Evolutionary conservation across 2,888 invertebrate genomes (phyloP).

Genomic region (Ametastegia equiseti): DNA sequence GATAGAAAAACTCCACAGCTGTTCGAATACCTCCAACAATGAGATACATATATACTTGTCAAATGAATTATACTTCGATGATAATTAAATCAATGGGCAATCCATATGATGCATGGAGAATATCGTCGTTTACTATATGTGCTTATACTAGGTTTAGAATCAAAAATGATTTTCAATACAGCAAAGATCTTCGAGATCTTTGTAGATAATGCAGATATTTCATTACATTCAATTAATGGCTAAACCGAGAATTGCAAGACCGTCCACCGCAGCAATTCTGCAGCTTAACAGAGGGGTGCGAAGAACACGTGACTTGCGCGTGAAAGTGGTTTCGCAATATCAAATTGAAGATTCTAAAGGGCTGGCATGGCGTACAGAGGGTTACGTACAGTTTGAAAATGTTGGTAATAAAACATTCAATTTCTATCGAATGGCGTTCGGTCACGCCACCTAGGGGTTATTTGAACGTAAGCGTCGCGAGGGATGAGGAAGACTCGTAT

Average conservation of each 20-base stretch:
- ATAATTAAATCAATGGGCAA: neutral
- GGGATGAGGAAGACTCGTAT: slow-evolving; percentile 13
- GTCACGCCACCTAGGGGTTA: slow-evolving; percentile 40
- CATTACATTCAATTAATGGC: neutral
- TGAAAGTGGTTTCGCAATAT: neutral
- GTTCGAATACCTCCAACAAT: neutral
- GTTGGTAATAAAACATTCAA: slow-evolving; percentile 42
- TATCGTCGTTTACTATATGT: no score
- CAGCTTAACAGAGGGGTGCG: neutral
- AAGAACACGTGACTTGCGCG: neutral
- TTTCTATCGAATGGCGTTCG: slow-evolving; percentile 35
- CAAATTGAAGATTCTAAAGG: slow-evolving; percentile 8
- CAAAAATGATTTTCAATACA: no score
- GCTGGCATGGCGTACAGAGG: neutral
- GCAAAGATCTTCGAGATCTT: no score
- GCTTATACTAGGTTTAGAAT: no score
- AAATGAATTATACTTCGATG: neutral
- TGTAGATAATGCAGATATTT: no score
- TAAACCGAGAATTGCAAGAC: neutral
- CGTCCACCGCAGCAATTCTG: neutral
- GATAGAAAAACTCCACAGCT: no score
- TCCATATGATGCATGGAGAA: no score
- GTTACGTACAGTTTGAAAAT: slow-evolving; percentile 3
- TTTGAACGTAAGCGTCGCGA: neutral
- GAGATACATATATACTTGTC: no score